These are phyloP conservation scores for Puffinus mauretanicus DNA, from an alignment of 2,113 vertebrate genomes.

Conservation along the genomic window DNA sequence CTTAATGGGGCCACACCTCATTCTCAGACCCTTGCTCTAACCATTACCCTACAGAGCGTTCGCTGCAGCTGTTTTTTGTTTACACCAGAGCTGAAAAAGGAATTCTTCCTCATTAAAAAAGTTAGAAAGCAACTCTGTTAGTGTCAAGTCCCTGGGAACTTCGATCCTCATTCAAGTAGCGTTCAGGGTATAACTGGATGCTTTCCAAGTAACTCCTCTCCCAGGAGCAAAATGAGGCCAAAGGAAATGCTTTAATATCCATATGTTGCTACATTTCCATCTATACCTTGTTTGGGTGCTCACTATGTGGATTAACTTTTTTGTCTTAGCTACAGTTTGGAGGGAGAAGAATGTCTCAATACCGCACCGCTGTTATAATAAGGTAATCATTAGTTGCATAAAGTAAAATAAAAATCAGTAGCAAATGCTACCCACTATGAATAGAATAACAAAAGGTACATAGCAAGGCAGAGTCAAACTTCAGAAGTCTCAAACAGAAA, in stretches of 20 bases:
- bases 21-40: neutral
- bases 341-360: neutral
- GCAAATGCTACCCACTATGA: neutral
- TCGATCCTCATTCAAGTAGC: fast-evolving
- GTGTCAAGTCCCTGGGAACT: conserved; percentile 35
- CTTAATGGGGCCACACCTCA: neutral
- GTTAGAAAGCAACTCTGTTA: conserved; percentile 27
- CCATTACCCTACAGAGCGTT: neutral
- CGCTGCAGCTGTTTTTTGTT: conserved; percentile 26
- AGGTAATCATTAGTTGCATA: neutral
- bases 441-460: neutral
- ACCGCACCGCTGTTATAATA: neutral
- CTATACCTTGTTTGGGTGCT: neutral
- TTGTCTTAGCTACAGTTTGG: neutral
- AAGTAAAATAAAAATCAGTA: neutral
- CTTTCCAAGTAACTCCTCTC: neutral
- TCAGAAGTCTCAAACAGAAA: neutral
- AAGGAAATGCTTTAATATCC: neutral
- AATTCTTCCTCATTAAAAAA: conserved; percentile 57
- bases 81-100: conserved; percentile 26
- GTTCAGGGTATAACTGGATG: neutral
- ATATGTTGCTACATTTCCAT: neutral
- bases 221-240: neutral
- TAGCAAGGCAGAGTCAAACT: neutral
- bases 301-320: neutral